Evolutionary conservation across 2,113 vertebrate genomes (phyloP).

Genomic region (Eira barbara): DNA sequence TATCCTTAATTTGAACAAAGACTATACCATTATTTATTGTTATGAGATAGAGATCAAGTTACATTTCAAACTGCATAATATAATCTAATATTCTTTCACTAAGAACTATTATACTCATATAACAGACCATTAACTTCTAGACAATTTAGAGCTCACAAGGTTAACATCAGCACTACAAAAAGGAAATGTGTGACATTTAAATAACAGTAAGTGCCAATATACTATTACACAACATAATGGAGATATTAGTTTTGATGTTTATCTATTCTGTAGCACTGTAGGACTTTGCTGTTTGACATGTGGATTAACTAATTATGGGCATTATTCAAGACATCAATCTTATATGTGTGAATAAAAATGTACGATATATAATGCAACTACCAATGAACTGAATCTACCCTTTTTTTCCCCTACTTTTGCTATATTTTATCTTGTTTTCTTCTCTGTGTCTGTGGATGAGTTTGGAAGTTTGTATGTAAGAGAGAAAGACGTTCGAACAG

Average conservation of each 20-base stretch:
- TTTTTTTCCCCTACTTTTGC: not conserved
- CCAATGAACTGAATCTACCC: not conserved
- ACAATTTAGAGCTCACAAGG: constrained; percentile 72
- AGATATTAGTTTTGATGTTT: constrained; percentile 28
- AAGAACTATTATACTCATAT: constrained; percentile 75
- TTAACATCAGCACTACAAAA: constrained; percentile 69
- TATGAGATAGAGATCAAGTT: constrained; percentile 69
- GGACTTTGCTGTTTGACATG: not conserved
- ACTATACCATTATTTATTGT: constrained; percentile 69
- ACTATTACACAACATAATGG: constrained; percentile 36
- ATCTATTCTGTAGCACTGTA: not conserved
- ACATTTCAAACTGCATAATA: constrained; percentile 76
- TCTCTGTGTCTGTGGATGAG: not conserved
- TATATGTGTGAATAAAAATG: constrained; percentile 2
- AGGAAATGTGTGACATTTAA: constrained; percentile 65
- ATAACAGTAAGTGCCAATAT: constrained; percentile 53
- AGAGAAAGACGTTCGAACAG: not conserved
- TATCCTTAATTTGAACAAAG: constrained; percentile 73
- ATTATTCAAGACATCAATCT: not conserved
- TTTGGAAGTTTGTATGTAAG: not conserved
- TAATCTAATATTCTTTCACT: constrained; percentile 79
- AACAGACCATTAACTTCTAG: constrained; percentile 82
- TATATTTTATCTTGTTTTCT: not conserved
- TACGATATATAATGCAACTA: not conserved
- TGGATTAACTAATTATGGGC: constrained; percentile 6